Percentiles rank a stretch among this genome's conserved stretches.
phyloP scores from a whole-genome alignment of 2,797 vertebrate species.

The Oryzias dopingdopingensis region DNA sequence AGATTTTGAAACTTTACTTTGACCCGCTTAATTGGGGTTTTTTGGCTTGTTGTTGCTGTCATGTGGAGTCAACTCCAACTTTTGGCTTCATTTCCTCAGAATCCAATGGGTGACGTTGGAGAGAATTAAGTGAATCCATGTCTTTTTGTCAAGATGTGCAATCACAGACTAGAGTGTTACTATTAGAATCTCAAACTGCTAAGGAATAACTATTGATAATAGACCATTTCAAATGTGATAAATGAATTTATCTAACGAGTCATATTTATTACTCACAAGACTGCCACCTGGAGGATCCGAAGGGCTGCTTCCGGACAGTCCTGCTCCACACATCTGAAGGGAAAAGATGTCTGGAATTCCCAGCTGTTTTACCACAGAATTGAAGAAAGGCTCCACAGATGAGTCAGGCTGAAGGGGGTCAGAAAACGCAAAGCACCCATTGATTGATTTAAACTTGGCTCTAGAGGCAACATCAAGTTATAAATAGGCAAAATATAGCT shows the following conservation, averaged over 20 bases:
- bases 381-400: conserved; percentile 92
- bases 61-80: no score
- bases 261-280: conserved; percentile 83
- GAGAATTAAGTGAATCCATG: no score
- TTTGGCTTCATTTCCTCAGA: no score
- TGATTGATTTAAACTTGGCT: not conserved
- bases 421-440: not conserved
- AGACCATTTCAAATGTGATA: not conserved
- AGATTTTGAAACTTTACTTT: no score
- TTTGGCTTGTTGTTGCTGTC: no score
- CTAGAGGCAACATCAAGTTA: not conserved
- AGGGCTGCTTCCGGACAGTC: conserved; percentile 77
- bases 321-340: conserved; percentile 96
- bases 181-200: no score
- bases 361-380: conserved; percentile 87
- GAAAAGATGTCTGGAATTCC: conserved; percentile 91
- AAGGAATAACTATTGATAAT: no score
- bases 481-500: no score
- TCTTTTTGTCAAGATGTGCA: no score
- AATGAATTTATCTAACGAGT: conserved; percentile 9
- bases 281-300: conserved; percentile 85
- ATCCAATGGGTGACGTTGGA: no score
- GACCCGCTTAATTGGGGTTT: no score
- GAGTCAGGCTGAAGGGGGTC: conserved; percentile 83
- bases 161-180: no score